Conservation (phyloP, 2,888 invertebrate species). For the Laothoe populi region DNA sequence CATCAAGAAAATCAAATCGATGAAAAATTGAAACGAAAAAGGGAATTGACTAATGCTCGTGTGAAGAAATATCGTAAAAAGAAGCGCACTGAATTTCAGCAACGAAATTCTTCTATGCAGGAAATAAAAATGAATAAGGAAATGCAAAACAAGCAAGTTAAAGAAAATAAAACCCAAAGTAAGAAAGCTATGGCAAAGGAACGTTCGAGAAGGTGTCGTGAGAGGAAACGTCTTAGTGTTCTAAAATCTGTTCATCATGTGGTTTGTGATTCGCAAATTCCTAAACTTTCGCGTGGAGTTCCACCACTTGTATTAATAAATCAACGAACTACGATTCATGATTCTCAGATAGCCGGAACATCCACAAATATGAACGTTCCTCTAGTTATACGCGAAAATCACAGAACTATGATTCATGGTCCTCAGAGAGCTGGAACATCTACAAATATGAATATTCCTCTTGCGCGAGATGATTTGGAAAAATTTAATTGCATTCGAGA, state of each 20-base stretch:
- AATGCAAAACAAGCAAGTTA: too few relatives aligned
- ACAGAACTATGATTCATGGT: too few relatives aligned
- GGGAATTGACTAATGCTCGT: conserved; percentile 5
- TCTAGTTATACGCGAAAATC: neutral
- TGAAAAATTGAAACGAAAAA: conserved; percentile 15
- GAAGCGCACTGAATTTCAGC: conserved; percentile 1
- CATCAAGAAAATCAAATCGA: conserved; percentile 5
- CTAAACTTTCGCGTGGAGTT: neutral
- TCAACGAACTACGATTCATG: neutral
- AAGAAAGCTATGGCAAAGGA: too few relatives aligned
- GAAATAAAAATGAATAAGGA: too few relatives aligned
- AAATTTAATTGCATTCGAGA: neutral
- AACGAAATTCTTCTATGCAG: too few relatives aligned
- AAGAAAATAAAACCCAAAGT: too few relatives aligned
- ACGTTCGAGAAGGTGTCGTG: too few relatives aligned
- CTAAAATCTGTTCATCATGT: too few relatives aligned
- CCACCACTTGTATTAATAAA: neutral
- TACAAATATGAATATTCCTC: too few relatives aligned
- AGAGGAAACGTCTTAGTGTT: too few relatives aligned
- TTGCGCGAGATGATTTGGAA: neutral
- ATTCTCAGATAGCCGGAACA: neutral
- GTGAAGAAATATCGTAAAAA: conserved; percentile 14
- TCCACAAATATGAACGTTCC: neutral
- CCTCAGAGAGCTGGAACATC: too few relatives aligned
- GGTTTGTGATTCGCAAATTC: neutral